Evolutionary conservation across 2,888 invertebrate genomes (phyloP), one percentile per base, ranked within the genome.

Genomic region (Aporophyla lueneburgensis): DNA sequence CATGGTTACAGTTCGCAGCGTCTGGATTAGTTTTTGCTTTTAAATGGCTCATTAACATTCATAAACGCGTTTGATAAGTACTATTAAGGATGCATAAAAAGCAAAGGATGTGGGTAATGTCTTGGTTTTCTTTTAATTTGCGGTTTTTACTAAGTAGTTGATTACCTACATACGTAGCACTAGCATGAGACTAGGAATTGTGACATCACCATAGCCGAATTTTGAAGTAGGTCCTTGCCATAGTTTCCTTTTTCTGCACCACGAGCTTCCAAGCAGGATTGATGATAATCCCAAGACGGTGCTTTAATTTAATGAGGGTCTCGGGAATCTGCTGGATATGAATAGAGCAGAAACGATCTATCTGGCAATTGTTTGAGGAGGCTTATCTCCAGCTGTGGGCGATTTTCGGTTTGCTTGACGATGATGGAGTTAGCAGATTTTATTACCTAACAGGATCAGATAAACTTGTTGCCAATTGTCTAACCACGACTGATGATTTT

Each of bases 21-120:
- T 72, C 72, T 53, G 73, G 33, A 63, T 73, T 74, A 58, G 71
- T 69, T 83, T 66, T 81, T 76, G 71, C 71, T 51, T 81, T 53
- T 63, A 75, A 74, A 59, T 66, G 56, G 33, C 53, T 81, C 65
- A 61, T 81, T 70, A 74, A 74, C 21, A 40, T 80, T 80, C 1
- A 66, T 67, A 62, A 27, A 53, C 43, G 49, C 49, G 40, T 71
- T 63, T 16, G 27, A 49, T 71, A 67, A 66, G 66, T 71, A 75
- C 46, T 16, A 65, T 53, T 74, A 81, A n/a, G 46, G 7, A 63
- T 63, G 46, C 33, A 53, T 76, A 49, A 24, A 43, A 72, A 81
- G 46, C 63, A 33, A 53, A 46, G 33, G 2, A 33, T 46, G 33
- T 10, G 33, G 58, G 21, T 72, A 21, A 19, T 16, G 21, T 65